phyloP scores from a whole-genome alignment of 2,888 invertebrate genomes.

The Microctonus brassicae region DNA sequence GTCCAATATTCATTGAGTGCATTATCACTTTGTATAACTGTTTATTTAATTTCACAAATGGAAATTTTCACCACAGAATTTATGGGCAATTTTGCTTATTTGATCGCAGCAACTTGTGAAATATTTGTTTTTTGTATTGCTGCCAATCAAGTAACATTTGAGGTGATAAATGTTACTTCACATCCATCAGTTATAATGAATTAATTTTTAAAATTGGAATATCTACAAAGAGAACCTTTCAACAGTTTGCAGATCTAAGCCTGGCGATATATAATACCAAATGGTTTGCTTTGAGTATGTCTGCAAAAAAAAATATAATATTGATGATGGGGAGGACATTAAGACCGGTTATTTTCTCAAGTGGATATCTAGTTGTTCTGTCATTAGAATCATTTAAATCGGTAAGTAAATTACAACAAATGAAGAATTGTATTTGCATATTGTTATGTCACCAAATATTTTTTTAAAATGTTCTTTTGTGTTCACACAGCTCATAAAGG shows the following conservation, averaged over 20 bases:
- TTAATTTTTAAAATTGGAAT: neutral
- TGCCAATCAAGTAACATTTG: no score
- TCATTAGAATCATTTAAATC: conserved; percentile 11
- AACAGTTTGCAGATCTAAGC: neutral
- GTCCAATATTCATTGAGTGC: conserved; percentile 47
- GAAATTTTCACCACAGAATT: neutral
- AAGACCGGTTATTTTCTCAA: conserved; percentile 9
- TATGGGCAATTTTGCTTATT: neutral
- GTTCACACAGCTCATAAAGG: no score
- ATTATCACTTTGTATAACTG: conserved; percentile 48
- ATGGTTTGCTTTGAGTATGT: neutral
- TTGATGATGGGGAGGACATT: conserved; percentile 14
- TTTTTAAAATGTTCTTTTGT: no score
- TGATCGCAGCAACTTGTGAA: neutral
- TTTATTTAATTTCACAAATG: conserved; percentile 47
- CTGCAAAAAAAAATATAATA: neutral
- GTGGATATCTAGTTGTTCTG: conserved; percentile 15
- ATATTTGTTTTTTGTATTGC: neutral
- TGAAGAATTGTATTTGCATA: no score
- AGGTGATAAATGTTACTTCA: neutral
- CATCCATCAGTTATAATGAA: no score
- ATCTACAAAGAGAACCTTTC: neutral
- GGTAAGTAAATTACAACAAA: no score
- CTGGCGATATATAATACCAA: neutral
- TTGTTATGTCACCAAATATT: no score